Base-by-base conservation (phyloP, 2,797 vertebrate species). In the Platalea minor region DNA sequence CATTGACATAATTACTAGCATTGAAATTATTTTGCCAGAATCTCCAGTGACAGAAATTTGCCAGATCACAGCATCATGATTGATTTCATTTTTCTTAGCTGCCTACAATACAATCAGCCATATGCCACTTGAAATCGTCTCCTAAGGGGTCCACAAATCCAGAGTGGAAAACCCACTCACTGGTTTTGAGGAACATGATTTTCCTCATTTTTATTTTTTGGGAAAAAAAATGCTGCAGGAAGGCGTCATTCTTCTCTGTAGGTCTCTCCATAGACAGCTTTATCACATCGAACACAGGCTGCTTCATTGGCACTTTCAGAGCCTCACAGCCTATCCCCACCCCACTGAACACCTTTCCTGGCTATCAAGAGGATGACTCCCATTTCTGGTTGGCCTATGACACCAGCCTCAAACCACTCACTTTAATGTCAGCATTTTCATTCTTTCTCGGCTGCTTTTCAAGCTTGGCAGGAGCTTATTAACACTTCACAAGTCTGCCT, bases 401-500 rank as follows among this genome's bases (percentile, higher is more conserved):
- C 29, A 89, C n/a, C 43, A 82, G 46, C 24, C 33, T 70, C 64
- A 92, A 85, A 89, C 33, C 51, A 56, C 39, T 45, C 0, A 0
- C 63, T 51, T 85, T 89, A 83, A 82, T 50, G 57, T 70, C 94
- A 92, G 82, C 75, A 91, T 85, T 95, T 92, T 91, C 72, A 57
- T 78, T 93, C 73, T 85, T 80, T 78, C 60, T 89, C 48, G 2
- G 64, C 39, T 90, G 75, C 76, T 91, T 85, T 92, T 93, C 85
- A 95, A 85, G 88, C 75, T 68, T 89, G 60, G 69, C 64, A 64
- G 65, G 73, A 95, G 85, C 75, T 91, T 83, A 93, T 83, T 95
- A 95, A 96, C 85, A 93, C 68, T 94, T 88, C 88, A 93, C 56
- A 96, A 96, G 85, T 45, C 79, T 91, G 72, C 20, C 60, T 85